Conservation (phyloP, 2,888 invertebrate species). For the Cistogaster globosa region DNA sequence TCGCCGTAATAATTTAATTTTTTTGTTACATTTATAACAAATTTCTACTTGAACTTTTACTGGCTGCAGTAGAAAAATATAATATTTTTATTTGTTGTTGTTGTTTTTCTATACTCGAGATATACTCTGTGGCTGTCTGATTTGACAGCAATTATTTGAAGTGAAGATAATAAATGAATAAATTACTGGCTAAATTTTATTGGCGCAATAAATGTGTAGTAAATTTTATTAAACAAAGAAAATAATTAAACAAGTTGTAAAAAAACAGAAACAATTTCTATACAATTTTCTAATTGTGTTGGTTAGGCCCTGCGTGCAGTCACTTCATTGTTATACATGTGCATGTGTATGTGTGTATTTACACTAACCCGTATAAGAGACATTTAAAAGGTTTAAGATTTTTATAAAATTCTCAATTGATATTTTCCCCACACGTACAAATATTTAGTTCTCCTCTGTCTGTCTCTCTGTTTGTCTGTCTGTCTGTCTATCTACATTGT, state of each 20-base stretch:
- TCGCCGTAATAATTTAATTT: constrained; percentile 6
- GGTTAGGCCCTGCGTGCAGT: constrained; percentile 38
- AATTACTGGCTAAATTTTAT: constrained; percentile 58
- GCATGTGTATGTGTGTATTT: neutral
- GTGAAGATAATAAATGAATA: constrained; percentile 60
- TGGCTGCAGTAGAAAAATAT: constrained; percentile 28
- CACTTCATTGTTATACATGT: no score
- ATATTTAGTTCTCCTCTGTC: neutral
- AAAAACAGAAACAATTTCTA: constrained; percentile 15
- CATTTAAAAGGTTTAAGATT: constrained; percentile 17
- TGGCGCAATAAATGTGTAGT: constrained; percentile 62
- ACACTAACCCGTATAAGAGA: constrained; percentile 34
- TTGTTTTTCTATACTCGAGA: neutral
- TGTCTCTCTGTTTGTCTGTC: neutral
- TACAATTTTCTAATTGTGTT: neutral
- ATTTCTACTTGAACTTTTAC: constrained; percentile 25
- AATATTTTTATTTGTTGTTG: neutral
- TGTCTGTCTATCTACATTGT: neutral
- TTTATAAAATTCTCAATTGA: constrained; percentile 8
- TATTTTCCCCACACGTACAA: neutral
- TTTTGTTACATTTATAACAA: constrained; percentile 11
- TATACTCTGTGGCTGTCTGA: neutral
- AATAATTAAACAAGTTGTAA: constrained; percentile 46
- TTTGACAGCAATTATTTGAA: constrained; percentile 40
- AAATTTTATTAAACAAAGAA: constrained; percentile 58